phyloP scores from a whole-genome alignment of 2,888 invertebrate species.

The Lithosia quadra region DNA sequence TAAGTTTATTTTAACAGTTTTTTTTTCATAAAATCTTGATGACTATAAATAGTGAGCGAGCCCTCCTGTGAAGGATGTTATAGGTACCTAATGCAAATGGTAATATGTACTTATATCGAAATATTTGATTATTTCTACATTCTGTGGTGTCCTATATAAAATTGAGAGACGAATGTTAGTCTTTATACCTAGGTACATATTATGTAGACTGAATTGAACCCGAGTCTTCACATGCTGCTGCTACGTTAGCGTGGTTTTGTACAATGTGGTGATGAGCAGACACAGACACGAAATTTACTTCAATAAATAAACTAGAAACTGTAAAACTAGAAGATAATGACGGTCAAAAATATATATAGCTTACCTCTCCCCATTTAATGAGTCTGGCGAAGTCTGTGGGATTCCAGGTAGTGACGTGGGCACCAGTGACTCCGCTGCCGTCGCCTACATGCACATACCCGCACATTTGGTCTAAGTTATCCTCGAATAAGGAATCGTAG shows the following conservation, averaged over 20 bases:
- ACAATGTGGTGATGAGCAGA: no score
- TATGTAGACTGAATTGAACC: neutral
- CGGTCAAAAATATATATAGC: neutral
- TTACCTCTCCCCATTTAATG: conserved; percentile 92
- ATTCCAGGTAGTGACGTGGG: conserved; percentile 91
- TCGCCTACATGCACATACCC: conserved; percentile 92
- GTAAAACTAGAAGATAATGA: neutral
- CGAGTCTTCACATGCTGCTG: neutral
- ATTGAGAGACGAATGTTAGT: no score
- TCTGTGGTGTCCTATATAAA: no score
- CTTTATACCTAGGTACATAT: no score
- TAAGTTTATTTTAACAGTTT: no score
- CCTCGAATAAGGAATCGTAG: conserved; percentile 92
- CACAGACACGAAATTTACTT: neutral
- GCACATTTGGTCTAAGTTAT: conserved; percentile 91
- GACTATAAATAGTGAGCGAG: no score
- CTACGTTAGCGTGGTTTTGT: neutral
- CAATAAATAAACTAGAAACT: neutral
- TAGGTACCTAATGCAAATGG: no score
- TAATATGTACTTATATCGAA: no score
- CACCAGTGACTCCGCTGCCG: conserved; percentile 87
- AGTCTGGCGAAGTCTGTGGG: conserved; percentile 90
- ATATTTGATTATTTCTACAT: no score
- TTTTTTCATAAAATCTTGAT: no score
- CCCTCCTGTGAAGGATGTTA: no score